Evolutionary conservation across 2,113 vertebrate genomes (phyloP).

Genomic region (Microcebus murinus): DNA sequence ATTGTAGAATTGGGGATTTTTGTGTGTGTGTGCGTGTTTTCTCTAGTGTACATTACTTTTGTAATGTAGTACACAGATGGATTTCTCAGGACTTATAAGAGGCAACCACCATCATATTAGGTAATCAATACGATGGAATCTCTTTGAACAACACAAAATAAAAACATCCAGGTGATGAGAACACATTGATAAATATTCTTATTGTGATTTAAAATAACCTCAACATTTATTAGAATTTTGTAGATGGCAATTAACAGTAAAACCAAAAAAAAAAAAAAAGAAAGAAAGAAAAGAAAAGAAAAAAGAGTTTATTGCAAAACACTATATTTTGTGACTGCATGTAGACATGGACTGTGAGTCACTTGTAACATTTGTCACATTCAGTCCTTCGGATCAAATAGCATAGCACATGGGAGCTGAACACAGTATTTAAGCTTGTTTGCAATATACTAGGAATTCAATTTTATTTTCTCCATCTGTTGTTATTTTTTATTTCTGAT

Average conservation of each 20-base stretch:
- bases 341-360: background rate
- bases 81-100: background rate
- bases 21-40: background rate
- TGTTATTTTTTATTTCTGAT: slow-evolving; percentile 70
- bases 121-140: background rate
- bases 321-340: background rate
- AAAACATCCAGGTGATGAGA: background rate
- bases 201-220: background rate
- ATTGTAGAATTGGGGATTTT: background rate
- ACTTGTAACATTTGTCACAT: background rate
- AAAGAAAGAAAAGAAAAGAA: background rate
- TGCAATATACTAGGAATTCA: slow-evolving; percentile 63
- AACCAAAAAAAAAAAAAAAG: background rate
- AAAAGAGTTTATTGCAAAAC: background rate
- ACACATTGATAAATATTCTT: background rate
- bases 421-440: slow-evolving; percentile 67
- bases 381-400: background rate
- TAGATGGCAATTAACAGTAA: background rate
- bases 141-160: background rate
- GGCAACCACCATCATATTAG: background rate
- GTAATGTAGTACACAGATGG: background rate
- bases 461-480: slow-evolving; percentile 76
- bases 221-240: background rate
- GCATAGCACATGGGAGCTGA: background rate
- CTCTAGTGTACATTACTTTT: background rate